Evolutionary conservation across 2,797 vertebrate genomes (phyloP).

Genomic region (Sebastolobus altivelis): DNA sequence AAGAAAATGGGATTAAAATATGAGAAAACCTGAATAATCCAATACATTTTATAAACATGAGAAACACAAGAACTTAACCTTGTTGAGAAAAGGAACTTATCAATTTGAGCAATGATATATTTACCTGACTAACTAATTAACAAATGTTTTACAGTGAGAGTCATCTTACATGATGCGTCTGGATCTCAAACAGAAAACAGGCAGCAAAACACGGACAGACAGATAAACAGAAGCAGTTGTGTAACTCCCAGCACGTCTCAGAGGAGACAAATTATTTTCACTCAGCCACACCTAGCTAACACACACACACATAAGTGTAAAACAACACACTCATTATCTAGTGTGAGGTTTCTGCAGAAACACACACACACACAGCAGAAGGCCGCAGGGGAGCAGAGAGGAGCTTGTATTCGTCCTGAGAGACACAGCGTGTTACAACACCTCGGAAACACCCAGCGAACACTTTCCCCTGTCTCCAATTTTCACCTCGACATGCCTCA

Average conservation of each 20-base stretch:
- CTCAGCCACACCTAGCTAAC: conserved; percentile 38
- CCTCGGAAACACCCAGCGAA: conserved; percentile 26
- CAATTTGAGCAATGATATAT: background rate
- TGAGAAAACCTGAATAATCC: too few relatives aligned
- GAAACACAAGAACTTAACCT: background rate
- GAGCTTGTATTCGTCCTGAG: conserved; percentile 23
- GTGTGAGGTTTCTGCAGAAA: conserved; percentile 29
- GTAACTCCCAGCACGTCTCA: conserved; percentile 27
- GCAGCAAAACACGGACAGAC: background rate
- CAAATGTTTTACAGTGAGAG: background rate
- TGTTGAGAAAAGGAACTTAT: background rate
- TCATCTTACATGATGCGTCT: background rate
- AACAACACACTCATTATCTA: conserved; percentile 36
- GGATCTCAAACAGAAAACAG: background rate
- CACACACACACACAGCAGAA: conserved; percentile 20
- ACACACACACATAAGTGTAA: conserved; percentile 19
- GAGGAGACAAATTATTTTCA: conserved; percentile 42
- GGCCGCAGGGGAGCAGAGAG: conserved; percentile 15
- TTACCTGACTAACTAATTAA: background rate
- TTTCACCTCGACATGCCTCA: conserved; percentile 47
- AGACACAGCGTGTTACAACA: conserved; percentile 47
- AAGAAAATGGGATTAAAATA: too few relatives aligned
- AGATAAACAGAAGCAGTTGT: conserved; percentile 24
- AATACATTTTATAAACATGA: background rate
- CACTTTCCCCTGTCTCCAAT: conserved; percentile 31